A percentile compares a stretch with the other conserved stretches of the same genome.
phyloP scores from a whole-genome alignment of 2,113 vertebrate species.

The Urocolius indicus region DNA sequence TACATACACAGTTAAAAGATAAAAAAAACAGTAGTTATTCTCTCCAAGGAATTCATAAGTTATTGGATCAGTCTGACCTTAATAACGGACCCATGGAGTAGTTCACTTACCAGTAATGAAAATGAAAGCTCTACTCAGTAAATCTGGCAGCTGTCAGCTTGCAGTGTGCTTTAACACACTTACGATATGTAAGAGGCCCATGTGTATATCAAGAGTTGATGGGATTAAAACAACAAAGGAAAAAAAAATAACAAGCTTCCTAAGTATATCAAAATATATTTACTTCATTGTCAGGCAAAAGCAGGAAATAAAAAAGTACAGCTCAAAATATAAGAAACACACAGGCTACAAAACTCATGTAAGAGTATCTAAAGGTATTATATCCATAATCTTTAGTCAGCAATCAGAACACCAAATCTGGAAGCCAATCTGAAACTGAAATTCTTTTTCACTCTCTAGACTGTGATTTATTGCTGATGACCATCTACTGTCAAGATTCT shows the following conservation, averaged over 20 bases:
- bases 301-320: not conserved
- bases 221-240: not conserved
- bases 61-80: constrained; percentile 57
- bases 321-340: not conserved
- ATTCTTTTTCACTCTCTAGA: not conserved
- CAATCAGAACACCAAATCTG: not conserved
- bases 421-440: not conserved
- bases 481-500: not conserved
- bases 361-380: not conserved
- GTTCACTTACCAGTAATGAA: constrained; percentile 42
- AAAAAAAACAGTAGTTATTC: not conserved
- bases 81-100: constrained; percentile 37
- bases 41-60: constrained; percentile 11
- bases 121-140: constrained; percentile 60
- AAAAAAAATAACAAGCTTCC: not conserved
- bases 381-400: not conserved
- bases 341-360: not conserved
- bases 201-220: not conserved
- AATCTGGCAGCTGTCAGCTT: constrained; percentile 50
- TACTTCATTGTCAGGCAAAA: not conserved
- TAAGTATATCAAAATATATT: not conserved
- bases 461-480: not conserved
- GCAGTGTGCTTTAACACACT: constrained; percentile 35
- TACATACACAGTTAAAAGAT: constrained; percentile 19
- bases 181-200: constrained; percentile 2